Percentiles rank a stretch among this genome's conserved stretches.
phyloP scores from a whole-genome alignment of 2,113 vertebrate species.

The Vidua macroura region DNA sequence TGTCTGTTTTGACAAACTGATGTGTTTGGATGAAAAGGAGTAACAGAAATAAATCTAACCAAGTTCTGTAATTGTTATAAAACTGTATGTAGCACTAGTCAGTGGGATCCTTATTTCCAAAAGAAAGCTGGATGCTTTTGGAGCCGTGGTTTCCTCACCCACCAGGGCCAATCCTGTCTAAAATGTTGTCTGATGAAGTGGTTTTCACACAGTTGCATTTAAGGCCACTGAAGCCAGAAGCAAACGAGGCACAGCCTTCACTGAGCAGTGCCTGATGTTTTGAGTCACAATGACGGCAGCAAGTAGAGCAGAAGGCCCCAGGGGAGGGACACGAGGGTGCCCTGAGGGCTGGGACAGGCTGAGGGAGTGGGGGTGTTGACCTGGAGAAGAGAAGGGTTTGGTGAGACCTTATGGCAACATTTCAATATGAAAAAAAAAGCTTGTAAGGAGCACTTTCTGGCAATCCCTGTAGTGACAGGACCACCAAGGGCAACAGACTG shows the following conservation, averaged over 20 bases:
- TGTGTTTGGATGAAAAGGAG: neutral
- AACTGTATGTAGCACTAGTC: neutral
- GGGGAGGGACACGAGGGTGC: neutral
- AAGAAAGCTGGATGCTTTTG: neutral
- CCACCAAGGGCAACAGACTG: neutral
- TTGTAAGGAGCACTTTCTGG: neutral
- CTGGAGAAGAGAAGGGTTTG: neutral
- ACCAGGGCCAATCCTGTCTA: neutral
- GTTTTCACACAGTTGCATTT: neutral
- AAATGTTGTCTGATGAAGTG: fast-evolving
- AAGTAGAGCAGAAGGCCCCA: neutral
- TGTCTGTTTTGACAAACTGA: neutral
- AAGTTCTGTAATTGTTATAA: neutral
- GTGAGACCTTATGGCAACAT: neutral
- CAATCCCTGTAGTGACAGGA: neutral
- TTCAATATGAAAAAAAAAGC: neutral
- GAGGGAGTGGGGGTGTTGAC: fast-evolving
- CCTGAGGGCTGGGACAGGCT: neutral
- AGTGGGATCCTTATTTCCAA: neutral
- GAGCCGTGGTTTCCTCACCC: neutral
- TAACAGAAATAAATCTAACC: neutral
- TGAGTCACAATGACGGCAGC: neutral
- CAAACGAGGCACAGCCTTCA: neutral
- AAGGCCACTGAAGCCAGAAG: neutral
- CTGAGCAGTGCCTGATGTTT: neutral